phyloP scores from a whole-genome alignment of 2,113 vertebrate species.

The Zosterops lateralis region DNA sequence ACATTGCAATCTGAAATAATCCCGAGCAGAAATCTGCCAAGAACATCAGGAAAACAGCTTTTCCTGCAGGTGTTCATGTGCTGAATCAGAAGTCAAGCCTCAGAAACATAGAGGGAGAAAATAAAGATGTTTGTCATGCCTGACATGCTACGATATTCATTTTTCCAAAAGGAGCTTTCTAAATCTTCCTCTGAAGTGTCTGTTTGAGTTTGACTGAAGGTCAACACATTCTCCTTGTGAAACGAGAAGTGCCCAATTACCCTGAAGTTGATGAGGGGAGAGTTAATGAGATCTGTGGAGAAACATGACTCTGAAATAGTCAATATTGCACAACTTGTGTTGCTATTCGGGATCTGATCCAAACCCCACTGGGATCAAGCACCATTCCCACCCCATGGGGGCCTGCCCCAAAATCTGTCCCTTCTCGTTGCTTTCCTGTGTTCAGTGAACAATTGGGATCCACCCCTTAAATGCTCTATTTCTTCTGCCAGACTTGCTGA shows the following conservation, averaged over 20 bases:
- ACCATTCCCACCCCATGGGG: accelerated
- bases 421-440: accelerated
- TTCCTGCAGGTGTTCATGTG: slow-evolving; percentile 19
- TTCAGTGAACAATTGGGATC: background rate
- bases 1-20: slow-evolving; percentile 30
- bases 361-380: background rate
- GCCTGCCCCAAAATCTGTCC: background rate
- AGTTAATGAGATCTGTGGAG: background rate
- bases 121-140: background rate
- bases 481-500: background rate
- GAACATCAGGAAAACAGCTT: background rate
- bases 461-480: background rate
- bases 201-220: slow-evolving; percentile 15
- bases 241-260: background rate
- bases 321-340: background rate
- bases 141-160: background rate
- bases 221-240: background rate
- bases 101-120: background rate
- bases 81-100: slow-evolving; percentile 22
- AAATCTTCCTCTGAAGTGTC: background rate
- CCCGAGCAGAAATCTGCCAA: background rate
- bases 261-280: background rate
- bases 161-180: background rate
- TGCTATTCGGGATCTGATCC: background rate
- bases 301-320: background rate